phyloP scores from a whole-genome alignment of 2,797 vertebrate genomes.

The Myotis planiceps region DNA sequence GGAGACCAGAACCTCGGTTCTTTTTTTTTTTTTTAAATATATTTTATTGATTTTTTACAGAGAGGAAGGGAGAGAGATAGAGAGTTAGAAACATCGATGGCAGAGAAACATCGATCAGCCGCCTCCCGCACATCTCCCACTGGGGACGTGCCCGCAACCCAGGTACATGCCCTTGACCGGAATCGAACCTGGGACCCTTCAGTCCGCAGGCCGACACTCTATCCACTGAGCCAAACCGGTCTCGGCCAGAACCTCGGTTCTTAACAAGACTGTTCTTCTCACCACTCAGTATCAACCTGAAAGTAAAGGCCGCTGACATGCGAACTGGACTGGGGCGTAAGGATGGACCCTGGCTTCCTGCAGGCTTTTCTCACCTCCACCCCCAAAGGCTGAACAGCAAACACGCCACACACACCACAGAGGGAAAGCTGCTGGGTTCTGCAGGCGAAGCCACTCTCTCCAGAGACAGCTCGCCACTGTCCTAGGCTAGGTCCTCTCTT shows the following conservation, averaged over 20 bases:
- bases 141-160: too few species aligned
- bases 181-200: too few species aligned
- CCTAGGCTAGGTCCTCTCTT: not conserved
- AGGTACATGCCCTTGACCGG: too few species aligned
- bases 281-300: not conserved
- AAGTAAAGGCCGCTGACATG: not conserved
- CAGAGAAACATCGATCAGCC: too few species aligned
- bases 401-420: not conserved
- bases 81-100: too few species aligned
- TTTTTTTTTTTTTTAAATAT: too few species aligned
- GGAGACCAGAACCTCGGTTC: not conserved
- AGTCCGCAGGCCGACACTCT: too few species aligned
- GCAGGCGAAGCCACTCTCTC: not conserved
- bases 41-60: too few species aligned
- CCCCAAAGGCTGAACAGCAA: not conserved
- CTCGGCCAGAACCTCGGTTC: not conserved
- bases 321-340: fast-evolving
- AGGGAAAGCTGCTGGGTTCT: not conserved
- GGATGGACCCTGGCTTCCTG: not conserved
- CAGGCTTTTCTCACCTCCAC: not conserved
- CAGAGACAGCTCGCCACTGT: not conserved
- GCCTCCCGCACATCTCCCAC: too few species aligned
- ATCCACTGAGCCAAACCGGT: too few species aligned
- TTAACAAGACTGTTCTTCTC: not conserved
- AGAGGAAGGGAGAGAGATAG: too few species aligned